Conservation (phyloP, 2,888 invertebrate species). For the Plemyria rubiginata region DNA sequence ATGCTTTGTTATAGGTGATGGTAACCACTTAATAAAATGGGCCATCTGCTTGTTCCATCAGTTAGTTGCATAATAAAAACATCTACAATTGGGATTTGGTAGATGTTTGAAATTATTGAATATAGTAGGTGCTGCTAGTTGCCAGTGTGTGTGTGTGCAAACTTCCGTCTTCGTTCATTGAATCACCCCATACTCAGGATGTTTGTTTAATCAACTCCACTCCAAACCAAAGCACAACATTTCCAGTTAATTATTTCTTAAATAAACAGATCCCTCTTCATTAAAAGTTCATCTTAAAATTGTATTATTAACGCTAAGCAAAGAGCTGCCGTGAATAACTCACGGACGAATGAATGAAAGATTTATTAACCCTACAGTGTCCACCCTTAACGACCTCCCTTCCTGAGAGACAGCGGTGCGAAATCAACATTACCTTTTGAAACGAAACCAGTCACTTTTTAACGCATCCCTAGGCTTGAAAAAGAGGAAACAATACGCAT, state of each 20-base stretch:
- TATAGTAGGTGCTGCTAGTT: not conserved
- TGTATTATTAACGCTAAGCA: conserved; percentile 47
- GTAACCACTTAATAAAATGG: no score
- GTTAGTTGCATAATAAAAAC: no score
- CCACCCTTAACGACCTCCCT: conserved; percentile 53
- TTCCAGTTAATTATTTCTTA: conserved; percentile 40
- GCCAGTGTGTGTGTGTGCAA: not conserved
- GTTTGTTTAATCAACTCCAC: conserved; percentile 22
- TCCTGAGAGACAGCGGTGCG: conserved; percentile 45
- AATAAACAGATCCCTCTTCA: conserved; percentile 37
- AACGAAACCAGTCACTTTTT: conserved; percentile 57
- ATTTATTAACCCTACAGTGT: conserved; percentile 55
- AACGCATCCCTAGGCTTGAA: conserved; percentile 64
- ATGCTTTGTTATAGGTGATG: no score
- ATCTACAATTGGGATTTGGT: conserved; percentile 2
- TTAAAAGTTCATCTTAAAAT: conserved; percentile 43
- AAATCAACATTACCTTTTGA: conserved; percentile 50
- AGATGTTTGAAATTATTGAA: conserved; percentile 7
- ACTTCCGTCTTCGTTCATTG: conserved; percentile 12
- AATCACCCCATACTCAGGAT: conserved; percentile 13
- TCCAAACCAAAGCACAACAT: conserved; percentile 24
- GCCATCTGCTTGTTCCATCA: no score
- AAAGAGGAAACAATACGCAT: conserved; percentile 64
- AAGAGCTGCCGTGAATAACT: conserved; percentile 51
- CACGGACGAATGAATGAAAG: conserved; percentile 50